phyloP scores from a whole-genome alignment of 2,113 vertebrate species.

The Mesocricetus auratus region DNA sequence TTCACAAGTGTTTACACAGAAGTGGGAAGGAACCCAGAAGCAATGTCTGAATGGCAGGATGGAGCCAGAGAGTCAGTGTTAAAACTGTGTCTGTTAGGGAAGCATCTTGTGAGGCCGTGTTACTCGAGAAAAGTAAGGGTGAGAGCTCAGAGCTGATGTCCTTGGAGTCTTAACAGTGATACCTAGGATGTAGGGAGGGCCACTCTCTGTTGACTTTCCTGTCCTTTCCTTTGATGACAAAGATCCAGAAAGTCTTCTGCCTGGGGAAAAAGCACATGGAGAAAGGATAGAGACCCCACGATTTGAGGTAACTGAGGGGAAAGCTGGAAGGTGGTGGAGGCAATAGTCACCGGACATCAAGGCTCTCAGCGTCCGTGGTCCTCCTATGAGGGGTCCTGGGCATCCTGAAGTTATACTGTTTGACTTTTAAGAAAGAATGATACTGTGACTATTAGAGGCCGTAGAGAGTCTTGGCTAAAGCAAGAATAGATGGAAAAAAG shows the following conservation, averaged over 20 bases:
- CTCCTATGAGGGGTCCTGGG: not conserved
- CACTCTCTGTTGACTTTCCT: not conserved
- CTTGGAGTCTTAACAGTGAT: not conserved
- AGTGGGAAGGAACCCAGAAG: not conserved
- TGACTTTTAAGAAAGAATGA: not conserved
- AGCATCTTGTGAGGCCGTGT: not conserved
- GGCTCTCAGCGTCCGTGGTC: not conserved
- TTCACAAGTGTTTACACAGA: not conserved
- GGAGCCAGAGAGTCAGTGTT: no score
- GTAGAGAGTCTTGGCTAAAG: not conserved
- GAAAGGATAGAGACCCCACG: not conserved
- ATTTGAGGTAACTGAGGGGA: not conserved
- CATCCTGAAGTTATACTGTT: not conserved
- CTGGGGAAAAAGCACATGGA: not conserved
- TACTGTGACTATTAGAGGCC: not conserved
- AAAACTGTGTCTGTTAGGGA: not conserved
- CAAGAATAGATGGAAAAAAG: not conserved
- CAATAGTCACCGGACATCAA: no score
- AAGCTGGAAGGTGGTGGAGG: not conserved
- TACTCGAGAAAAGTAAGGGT: not conserved
- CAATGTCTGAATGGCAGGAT: not conserved
- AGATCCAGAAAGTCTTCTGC: not conserved
- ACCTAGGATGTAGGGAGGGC: not conserved
- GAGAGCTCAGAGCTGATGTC: not conserved
- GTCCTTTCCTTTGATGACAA: not conserved